These are phyloP conservation scores for Otis tarda DNA, from an alignment of 2,113 vertebrate species.

Conservation along the genomic window DNA sequence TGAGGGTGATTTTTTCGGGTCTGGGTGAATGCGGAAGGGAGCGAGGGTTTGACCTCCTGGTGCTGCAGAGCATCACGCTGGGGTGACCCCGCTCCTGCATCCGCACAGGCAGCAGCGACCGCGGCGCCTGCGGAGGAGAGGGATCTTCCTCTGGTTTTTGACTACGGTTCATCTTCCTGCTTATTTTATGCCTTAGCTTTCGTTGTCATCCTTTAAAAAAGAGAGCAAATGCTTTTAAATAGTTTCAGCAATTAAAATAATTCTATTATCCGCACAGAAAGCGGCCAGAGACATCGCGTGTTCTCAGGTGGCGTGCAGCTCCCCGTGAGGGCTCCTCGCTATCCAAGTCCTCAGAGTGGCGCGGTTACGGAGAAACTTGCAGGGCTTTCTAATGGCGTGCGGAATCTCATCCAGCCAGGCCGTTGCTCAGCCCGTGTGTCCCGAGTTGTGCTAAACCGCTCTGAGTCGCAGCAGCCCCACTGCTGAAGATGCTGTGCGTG, in stretches of 20 bases:
- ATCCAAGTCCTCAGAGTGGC: neutral
- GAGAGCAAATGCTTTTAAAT: neutral
- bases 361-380: neutral
- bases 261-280: neutral
- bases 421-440: neutral
- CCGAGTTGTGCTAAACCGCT: neutral
- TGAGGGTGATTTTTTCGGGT: neutral
- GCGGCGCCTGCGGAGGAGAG: rapidly evolving
- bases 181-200: neutral
- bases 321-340: neutral
- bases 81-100: neutral
- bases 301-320: neutral
- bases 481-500: neutral
- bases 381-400: neutral
- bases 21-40: neutral
- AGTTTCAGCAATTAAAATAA: neutral
- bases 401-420: neutral
- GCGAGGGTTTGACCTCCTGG: rapidly evolving
- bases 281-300: neutral
- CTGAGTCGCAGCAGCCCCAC: neutral
- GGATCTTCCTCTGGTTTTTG: rapidly evolving
- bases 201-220: neutral
- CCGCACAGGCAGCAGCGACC: rapidly evolving
- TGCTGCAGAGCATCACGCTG: neutral
- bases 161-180: neutral